These are phyloP conservation scores for Pedionomus torquatus DNA, from an alignment of 2,113 vertebrate species.

Conservation along the genomic window DNA sequence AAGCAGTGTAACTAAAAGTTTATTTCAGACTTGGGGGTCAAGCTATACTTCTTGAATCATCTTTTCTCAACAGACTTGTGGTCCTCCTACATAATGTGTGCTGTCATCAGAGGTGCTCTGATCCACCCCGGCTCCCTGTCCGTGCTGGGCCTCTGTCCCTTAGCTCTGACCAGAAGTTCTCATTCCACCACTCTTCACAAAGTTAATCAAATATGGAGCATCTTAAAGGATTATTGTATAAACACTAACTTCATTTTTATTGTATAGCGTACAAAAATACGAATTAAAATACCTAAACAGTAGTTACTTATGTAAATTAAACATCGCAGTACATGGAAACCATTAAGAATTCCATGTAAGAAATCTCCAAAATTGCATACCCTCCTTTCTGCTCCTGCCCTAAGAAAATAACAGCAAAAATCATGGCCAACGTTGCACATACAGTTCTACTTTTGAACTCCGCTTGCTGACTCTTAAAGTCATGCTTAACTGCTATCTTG, in stretches of 20 bases:
- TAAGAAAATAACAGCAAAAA: background rate
- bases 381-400: background rate
- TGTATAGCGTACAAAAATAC: background rate
- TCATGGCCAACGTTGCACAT: accelerated
- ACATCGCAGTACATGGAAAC: background rate
- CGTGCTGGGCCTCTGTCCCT: background rate
- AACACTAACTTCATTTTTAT: background rate
- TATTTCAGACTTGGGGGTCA: background rate
- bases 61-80: background rate
- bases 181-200: background rate
- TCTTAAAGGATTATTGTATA: background rate
- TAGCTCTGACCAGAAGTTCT: background rate
- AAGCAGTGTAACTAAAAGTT: background rate
- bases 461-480: background rate
- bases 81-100: background rate
- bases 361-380: background rate
- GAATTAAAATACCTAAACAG: background rate
- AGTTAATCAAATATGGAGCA: background rate
- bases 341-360: background rate
- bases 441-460: background rate
- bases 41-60: background rate
- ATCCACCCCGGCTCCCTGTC: background rate
- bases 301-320: background rate
- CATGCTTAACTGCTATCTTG: background rate
- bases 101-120: background rate